Evolutionary conservation across 2,797 vertebrate species (phyloP).

Genomic region (Hybognathus amarus): DNA sequence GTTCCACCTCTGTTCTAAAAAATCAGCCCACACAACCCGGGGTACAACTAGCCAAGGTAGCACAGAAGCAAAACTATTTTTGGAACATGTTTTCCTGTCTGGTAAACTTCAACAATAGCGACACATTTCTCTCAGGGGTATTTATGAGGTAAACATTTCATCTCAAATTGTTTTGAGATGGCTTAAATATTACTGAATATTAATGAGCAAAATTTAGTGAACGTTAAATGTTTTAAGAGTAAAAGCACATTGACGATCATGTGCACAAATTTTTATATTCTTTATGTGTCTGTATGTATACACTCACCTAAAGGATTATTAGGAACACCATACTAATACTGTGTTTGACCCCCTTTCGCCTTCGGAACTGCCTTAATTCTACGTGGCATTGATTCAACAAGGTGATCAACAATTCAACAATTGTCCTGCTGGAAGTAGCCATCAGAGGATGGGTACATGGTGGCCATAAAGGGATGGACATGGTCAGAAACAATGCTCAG

Average conservation of each 20-base stretch:
- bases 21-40: slow-evolving; percentile 52
- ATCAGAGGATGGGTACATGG: no score
- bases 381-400: no score
- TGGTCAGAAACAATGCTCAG: no score
- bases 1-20: slow-evolving; percentile 44
- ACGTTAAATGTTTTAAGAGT: not conserved
- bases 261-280: not conserved
- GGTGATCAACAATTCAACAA: no score
- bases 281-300: no score
- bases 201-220: not conserved
- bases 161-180: not conserved
- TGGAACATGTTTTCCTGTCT: slow-evolving; percentile 62
- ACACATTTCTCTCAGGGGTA: slow-evolving; percentile 27
- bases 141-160: slow-evolving; percentile 20
- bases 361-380: no score
- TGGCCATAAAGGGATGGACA: no score
- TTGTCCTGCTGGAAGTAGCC: no score
- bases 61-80: slow-evolving; percentile 57
- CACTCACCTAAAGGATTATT: no score
- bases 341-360: no score
- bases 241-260: not conserved
- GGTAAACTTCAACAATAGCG: slow-evolving; percentile 45
- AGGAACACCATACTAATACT: no score
- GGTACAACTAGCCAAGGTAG: slow-evolving; percentile 50
- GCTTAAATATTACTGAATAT: not conserved